These are phyloP conservation scores for Nomada ruficornis DNA, from an alignment of 2,888 invertebrate species.

Conservation along the genomic window DNA sequence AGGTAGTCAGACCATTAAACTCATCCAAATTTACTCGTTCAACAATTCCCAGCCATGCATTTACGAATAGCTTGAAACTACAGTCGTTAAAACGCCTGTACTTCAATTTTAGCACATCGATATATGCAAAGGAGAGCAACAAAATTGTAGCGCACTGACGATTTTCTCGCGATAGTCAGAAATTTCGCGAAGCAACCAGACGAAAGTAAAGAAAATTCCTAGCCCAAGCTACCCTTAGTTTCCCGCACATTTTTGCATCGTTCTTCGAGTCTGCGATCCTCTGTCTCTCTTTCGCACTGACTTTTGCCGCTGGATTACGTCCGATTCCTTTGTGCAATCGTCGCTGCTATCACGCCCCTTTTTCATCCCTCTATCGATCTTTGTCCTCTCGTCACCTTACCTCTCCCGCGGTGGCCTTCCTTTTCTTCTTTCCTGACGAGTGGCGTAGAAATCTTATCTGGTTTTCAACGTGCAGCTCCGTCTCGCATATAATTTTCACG, in stretches of 20 bases:
- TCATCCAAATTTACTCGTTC: no score
- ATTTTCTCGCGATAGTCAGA: background rate
- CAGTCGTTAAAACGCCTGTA: no score
- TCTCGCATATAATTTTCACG: constrained; percentile 62
- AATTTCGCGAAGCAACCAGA: background rate
- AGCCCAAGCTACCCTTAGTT: background rate
- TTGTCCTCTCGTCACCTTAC: constrained; percentile 55
- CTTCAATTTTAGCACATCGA: no score
- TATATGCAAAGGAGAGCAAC: background rate
- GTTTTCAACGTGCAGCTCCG: constrained; percentile 37
- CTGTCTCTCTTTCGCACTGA: constrained; percentile 21
- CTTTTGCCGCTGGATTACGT: constrained; percentile 67
- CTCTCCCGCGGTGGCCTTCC: constrained; percentile 24
- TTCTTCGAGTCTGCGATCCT: background rate
- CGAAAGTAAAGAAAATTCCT: background rate
- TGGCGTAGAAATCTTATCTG: constrained; percentile 61
- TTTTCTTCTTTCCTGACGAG: constrained; percentile 43
- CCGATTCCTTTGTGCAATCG: constrained; percentile 74
- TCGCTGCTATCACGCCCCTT: constrained; percentile 52
- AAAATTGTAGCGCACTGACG: background rate
- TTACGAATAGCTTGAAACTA: no score
- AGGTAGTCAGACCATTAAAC: no score
- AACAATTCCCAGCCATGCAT: no score
- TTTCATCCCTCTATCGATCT: constrained; percentile 46
- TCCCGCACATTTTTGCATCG: constrained; percentile 33